Conservation (phyloP, 2,113 vertebrate species). For the Chlorodrepanis virens region DNA sequence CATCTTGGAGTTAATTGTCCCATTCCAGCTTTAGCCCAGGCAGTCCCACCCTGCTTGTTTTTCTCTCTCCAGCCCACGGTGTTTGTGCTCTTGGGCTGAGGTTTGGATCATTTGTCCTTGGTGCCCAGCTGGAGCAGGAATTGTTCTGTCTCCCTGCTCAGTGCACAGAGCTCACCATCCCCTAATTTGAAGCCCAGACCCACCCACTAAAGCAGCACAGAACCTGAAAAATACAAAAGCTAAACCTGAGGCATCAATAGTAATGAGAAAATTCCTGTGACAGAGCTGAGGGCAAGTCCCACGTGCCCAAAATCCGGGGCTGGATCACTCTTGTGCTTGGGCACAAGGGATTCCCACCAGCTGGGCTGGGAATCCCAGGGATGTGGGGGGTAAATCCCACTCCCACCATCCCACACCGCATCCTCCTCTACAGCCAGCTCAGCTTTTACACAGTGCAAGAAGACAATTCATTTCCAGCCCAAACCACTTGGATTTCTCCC, state of each 20-base stretch:
- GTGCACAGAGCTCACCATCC: neutral
- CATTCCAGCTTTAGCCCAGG: neutral
- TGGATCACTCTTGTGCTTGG: neutral
- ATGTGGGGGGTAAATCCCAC: neutral
- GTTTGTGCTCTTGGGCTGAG: neutral
- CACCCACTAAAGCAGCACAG: neutral
- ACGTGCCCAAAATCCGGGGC: fast-evolving
- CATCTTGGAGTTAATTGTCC: neutral
- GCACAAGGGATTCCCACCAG: neutral
- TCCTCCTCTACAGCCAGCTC: fast-evolving
- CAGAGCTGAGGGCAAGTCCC: neutral
- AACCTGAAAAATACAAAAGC: fast-evolving
- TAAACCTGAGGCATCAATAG: neutral
- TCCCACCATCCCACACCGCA: neutral
- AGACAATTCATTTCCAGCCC: neutral
- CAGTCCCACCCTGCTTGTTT: neutral
- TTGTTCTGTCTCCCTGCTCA: neutral
- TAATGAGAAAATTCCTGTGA: neutral
- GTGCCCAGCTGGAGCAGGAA: neutral
- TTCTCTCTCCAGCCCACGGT: no score
- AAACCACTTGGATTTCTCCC: fast-evolving
- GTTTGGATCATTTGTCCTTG: neutral
- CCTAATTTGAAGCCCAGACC: neutral
- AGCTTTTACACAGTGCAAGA: no score
- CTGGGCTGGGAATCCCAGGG: neutral